These are phyloP conservation scores for Toxostoma redivivum DNA, from an alignment of 2,113 vertebrate genomes.

Conservation along the genomic window DNA sequence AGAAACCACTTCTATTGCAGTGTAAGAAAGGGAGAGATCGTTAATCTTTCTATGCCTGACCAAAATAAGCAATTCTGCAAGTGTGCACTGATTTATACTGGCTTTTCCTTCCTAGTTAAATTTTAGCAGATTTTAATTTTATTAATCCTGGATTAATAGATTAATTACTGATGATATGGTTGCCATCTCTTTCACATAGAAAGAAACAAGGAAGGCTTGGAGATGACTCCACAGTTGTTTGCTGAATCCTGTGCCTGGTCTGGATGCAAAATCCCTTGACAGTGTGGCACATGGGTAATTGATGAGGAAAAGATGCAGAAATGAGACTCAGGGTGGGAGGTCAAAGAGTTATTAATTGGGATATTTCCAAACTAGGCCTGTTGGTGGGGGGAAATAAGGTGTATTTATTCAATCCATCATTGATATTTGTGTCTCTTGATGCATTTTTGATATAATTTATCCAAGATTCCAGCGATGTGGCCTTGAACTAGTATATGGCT, in stretches of 20 bases:
- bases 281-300: constrained; percentile 29
- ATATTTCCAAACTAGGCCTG: constrained; percentile 65
- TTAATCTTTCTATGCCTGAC: neutral
- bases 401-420: constrained; percentile 42
- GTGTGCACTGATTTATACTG: neutral
- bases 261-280: constrained; percentile 22
- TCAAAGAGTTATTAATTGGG: constrained; percentile 72
- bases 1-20: neutral
- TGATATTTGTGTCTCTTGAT: constrained; percentile 11
- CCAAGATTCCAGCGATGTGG: neutral
- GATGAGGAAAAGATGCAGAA: constrained; percentile 59
- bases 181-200: neutral
- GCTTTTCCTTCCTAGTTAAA: neutral
- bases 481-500: neutral
- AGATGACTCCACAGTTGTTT: neutral
- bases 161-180: neutral
- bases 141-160: neutral
- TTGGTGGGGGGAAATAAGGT: neutral
- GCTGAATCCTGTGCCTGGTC: constrained; percentile 20
- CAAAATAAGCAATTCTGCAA: constrained; percentile 2
- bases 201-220: neutral
- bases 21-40: neutral
- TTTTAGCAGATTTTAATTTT: neutral
- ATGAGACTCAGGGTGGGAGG: constrained; percentile 37
- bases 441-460: constrained; percentile 37